phyloP scores from a whole-genome alignment of 2,797 vertebrate genomes.

The Sebastes jordani region DNA sequence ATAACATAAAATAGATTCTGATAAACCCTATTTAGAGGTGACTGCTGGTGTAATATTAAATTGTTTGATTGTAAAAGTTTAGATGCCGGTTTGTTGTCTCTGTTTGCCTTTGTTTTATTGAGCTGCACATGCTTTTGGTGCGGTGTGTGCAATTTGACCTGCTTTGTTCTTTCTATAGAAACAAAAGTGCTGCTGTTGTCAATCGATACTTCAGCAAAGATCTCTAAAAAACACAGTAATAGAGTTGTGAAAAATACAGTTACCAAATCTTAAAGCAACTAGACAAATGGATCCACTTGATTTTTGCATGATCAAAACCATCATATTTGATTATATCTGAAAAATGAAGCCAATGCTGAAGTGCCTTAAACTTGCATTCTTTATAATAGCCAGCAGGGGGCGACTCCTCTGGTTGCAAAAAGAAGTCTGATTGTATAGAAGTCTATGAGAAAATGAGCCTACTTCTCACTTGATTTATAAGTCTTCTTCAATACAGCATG shows the following conservation, averaged over 20 bases:
- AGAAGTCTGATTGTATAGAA: too few species aligned
- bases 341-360: fast-evolving
- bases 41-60: slow-evolving; percentile 1
- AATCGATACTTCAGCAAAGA: not conserved
- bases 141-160: not conserved
- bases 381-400: too few species aligned
- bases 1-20: slow-evolving; percentile 9
- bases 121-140: not conserved
- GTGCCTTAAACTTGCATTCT: too few species aligned
- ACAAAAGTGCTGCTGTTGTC: not conserved
- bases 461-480: too few species aligned
- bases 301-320: too few species aligned
- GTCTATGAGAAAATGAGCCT: too few species aligned
- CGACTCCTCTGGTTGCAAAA: too few species aligned
- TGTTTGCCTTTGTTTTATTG: not conserved
- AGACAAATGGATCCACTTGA: not conserved
- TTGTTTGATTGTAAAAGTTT: not conserved
- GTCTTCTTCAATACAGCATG: too few species aligned
- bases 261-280: not conserved
- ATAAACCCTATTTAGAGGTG: not conserved
- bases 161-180: not conserved
- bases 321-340: too few species aligned
- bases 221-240: not conserved
- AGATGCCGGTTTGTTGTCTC: not conserved
- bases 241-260: not conserved